Evolutionary conservation across 1,140 invertebrate genomes (phyloP).

Genomic region (Drosophila nannoptera): DNA sequence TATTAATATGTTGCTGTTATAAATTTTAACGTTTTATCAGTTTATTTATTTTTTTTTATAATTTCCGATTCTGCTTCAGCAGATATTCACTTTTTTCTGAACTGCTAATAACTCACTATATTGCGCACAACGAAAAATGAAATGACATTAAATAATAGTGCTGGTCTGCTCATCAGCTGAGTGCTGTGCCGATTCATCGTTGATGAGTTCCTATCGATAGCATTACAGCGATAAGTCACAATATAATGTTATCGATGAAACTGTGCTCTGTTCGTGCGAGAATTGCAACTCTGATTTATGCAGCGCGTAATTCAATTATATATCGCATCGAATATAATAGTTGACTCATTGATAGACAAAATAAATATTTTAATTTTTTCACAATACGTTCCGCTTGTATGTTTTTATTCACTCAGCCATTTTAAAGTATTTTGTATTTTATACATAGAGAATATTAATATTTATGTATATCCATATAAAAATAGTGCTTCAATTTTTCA

Average conservation of each 20-base stretch:
- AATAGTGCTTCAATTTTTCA: slow-evolving; percentile 54
- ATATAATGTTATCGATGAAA: background rate
- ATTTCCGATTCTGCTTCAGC: background rate
- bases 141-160: slow-evolving; percentile 46
- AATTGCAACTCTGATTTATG: background rate
- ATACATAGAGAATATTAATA: slow-evolving; percentile 42
- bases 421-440: slow-evolving; percentile 63
- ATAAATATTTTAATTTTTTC: background rate
- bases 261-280: background rate
- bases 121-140: slow-evolving; percentile 48
- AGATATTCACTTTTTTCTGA: slow-evolving; percentile 10
- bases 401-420: slow-evolving; percentile 70
- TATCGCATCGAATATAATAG: background rate
- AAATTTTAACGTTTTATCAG: slow-evolving; percentile 7
- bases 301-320: background rate
- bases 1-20: no score
- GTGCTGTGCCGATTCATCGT: slow-evolving; percentile 13
- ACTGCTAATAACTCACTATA: slow-evolving; percentile 20
- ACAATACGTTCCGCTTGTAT: slow-evolving; percentile 25
- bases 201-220: slow-evolving; percentile 2
- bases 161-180: slow-evolving; percentile 32
- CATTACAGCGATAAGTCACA: slow-evolving; percentile 6
- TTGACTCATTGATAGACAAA: background rate
- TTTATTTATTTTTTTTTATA: background rate
- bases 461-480: slow-evolving; percentile 61